Conservation (phyloP, 2,888 invertebrate species). For the Plagodis dolabraria region DNA sequence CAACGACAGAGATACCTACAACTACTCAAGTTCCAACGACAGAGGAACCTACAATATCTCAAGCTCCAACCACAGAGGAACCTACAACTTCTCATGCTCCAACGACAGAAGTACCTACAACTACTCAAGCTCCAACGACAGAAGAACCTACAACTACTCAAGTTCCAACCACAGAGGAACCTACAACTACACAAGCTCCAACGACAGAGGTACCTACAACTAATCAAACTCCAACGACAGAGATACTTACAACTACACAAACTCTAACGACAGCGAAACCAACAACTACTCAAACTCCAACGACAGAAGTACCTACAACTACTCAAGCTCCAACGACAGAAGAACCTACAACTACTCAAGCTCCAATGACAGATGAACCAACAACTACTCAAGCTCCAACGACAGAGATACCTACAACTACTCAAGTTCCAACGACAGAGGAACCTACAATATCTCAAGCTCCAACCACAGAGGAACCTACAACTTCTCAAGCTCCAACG, state of each 20-base stretch:
- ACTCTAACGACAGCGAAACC: too few species aligned
- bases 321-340: too few species aligned
- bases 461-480: slow-evolving; percentile 16
- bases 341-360: too few species aligned
- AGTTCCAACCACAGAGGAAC: not conserved
- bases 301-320: too few species aligned
- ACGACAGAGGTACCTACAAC: slow-evolving; percentile 8
- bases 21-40: not conserved
- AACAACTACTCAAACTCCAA: too few species aligned
- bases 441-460: not conserved
- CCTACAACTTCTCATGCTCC: slow-evolving; percentile 10
- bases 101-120: slow-evolving; percentile 10
- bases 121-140: slow-evolving; percentile 13
- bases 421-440: not conserved
- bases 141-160: slow-evolving; percentile 11
- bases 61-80: slow-evolving; percentile 8
- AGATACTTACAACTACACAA: too few species aligned
- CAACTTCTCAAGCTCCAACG: slow-evolving; percentile 3
- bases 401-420: too few species aligned
- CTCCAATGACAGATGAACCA: too few species aligned
- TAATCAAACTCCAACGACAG: too few species aligned
- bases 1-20: not conserved
- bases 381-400: too few species aligned
- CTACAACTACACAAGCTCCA: slow-evolving; percentile 11
- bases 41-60: not conserved